These are phyloP conservation scores for Cyprinodon brontotheroides DNA, from an alignment of 2,113 vertebrate genomes.

Conservation along the genomic window DNA sequence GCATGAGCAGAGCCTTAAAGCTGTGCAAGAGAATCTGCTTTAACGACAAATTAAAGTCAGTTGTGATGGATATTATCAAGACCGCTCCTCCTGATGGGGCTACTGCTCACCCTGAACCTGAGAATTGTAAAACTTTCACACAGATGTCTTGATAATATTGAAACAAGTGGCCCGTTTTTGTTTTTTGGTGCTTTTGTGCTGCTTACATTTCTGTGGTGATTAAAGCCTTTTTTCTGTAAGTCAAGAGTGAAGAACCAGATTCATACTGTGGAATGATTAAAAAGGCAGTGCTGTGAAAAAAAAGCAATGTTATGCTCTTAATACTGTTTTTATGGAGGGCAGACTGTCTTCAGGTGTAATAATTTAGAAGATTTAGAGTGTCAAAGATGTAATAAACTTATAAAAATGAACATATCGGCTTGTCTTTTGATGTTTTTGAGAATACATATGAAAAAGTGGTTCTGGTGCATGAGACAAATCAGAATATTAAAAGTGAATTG, in stretches of 20 bases:
- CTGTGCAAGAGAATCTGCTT: slow-evolving; percentile 59
- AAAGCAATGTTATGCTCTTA: slow-evolving; percentile 74
- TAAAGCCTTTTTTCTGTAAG: slow-evolving; percentile 32
- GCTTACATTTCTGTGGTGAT: slow-evolving; percentile 66
- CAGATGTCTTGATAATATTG: slow-evolving; percentile 52
- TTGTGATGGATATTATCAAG: slow-evolving; percentile 53
- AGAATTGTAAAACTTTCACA: slow-evolving; percentile 21
- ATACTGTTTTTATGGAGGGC: slow-evolving; percentile 75
- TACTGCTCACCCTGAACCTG: slow-evolving; percentile 21
- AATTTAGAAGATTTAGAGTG: slow-evolving; percentile 79
- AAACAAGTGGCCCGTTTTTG: slow-evolving; percentile 46
- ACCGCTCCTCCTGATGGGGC: slow-evolving; percentile 9
- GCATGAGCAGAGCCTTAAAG: slow-evolving; percentile 64
- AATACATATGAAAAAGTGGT: background rate
- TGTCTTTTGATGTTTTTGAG: background rate
- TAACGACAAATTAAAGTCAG: slow-evolving; percentile 27
- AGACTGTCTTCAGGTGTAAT: slow-evolving; percentile 76
- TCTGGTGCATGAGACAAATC: background rate
- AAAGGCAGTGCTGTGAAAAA: slow-evolving; percentile 79
- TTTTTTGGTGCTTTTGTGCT: slow-evolving; percentile 72
- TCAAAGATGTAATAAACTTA: slow-evolving; percentile 80
- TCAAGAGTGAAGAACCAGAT: slow-evolving; percentile 44
- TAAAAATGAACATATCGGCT: slow-evolving; percentile 40
- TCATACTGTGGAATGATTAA: slow-evolving; percentile 62
- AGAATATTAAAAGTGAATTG: background rate